Evolutionary conservation across 1,140 invertebrate genomes (phyloP).

Genomic region (Maconellicoccus hirsutus): DNA sequence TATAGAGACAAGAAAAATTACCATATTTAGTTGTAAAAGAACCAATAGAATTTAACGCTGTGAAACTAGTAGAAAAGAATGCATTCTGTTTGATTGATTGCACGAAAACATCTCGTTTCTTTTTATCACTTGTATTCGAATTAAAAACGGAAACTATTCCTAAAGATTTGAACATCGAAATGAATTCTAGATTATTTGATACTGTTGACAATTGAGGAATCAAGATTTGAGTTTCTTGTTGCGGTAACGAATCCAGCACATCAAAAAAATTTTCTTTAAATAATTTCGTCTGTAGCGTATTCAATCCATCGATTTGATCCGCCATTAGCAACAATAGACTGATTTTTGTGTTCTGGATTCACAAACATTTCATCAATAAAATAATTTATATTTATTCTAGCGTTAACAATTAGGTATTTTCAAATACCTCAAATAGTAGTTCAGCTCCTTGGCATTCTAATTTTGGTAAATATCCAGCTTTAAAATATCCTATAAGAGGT

Average conservation of each 20-base stretch:
- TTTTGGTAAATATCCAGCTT: slow-evolving; percentile 30
- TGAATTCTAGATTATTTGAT: slow-evolving; percentile 30
- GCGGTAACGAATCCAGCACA: slow-evolving; percentile 27
- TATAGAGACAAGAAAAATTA: slow-evolving; percentile 24
- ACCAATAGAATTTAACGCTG: slow-evolving; percentile 33
- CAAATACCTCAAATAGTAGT: slow-evolving; percentile 32
- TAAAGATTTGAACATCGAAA: slow-evolving; percentile 29
- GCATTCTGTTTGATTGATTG: slow-evolving; percentile 32
- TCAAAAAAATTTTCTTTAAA: slow-evolving; percentile 29
- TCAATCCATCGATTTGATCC: slow-evolving; percentile 29
- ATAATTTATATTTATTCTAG: too few relatives aligned
- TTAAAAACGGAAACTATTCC: slow-evolving; percentile 29
- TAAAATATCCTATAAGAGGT: slow-evolving; percentile 31
- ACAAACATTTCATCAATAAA: background rate
- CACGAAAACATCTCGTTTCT: slow-evolving; percentile 2
- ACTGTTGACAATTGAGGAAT: slow-evolving; percentile 33
- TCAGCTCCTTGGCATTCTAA: slow-evolving; percentile 31
- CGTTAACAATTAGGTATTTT: too few relatives aligned
- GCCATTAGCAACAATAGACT: slow-evolving; percentile 32
- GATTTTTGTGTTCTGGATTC: slow-evolving; percentile 30
- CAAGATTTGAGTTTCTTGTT: slow-evolving; percentile 31
- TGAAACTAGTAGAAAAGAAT: slow-evolving; percentile 34
- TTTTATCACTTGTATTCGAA: background rate
- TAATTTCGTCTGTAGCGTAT: slow-evolving; percentile 29
- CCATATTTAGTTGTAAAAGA: slow-evolving; percentile 29